Conservation (phyloP, 2,113 vertebrate species). For the Coturnix japonica region DNA sequence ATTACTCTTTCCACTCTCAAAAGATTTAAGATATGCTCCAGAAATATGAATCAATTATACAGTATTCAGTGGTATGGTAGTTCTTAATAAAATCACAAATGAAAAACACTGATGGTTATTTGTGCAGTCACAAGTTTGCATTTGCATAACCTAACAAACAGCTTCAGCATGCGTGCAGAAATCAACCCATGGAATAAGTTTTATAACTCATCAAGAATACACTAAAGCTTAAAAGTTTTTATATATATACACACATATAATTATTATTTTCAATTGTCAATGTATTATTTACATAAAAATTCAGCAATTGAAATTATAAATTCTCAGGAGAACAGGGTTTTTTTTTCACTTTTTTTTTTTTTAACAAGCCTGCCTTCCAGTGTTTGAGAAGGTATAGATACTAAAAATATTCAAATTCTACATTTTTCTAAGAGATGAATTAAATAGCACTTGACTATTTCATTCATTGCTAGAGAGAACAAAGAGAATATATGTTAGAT, state of each 20-base stretch:
- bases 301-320: not conserved
- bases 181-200: not conserved
- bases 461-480: not conserved
- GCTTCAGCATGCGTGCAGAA: not conserved
- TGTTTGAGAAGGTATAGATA: not conserved
- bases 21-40: not conserved
- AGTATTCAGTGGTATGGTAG: not conserved
- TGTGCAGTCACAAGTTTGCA: not conserved
- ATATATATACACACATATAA: too few species aligned
- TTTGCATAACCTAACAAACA: not conserved
- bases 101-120: rapidly evolving
- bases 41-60: not conserved
- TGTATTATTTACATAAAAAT: not conserved
- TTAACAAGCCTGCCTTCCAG: not conserved
- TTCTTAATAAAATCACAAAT: not conserved
- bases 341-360: not conserved
- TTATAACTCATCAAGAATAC: not conserved
- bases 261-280: not conserved
- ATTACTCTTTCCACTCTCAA: not conserved
- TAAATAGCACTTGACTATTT: not conserved
- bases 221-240: not conserved
- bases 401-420: not conserved
- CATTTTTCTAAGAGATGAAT: not conserved
- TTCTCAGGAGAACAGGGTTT: not conserved
- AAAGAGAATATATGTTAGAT: not conserved